Evolutionary conservation across 35 echinoderm and acorn worm species (phyloP).

Genomic region (Nesometra sesokonis): DNA sequence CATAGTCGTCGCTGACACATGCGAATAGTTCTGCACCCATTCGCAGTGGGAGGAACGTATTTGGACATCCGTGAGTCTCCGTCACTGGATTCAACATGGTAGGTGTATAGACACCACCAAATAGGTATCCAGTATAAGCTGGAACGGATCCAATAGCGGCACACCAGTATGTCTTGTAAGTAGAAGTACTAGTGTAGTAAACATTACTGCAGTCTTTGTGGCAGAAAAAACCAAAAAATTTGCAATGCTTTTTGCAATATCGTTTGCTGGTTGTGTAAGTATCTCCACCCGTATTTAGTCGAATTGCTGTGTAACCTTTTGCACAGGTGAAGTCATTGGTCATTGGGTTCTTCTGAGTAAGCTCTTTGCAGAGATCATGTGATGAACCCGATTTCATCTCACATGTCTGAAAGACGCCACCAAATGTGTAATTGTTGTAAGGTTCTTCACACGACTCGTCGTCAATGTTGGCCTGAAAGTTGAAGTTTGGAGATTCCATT

Average conservation of each 20-base stretch:
- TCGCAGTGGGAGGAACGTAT: not conserved
- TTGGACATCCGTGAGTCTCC: not conserved
- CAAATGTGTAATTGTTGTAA: conserved; percentile 18
- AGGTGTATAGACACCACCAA: conserved; percentile 12
- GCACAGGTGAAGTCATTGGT: conserved; percentile 11
- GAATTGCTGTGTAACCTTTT: not conserved
- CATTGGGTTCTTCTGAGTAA: conserved; percentile 8
- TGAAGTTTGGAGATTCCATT: conserved; percentile 10
- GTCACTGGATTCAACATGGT: conserved; percentile 18
- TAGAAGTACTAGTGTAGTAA: not conserved
- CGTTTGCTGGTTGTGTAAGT: not conserved
- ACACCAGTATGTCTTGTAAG: conserved; percentile 17
- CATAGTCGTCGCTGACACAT: conserved; percentile 29
- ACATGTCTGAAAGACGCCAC: conserved; percentile 28
- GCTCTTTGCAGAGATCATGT: not conserved
- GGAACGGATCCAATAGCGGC: not conserved
- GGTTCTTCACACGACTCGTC: conserved; percentile 9
- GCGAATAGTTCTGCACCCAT: conserved; percentile 4
- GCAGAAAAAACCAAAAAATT: not conserved
- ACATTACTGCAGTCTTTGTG: not conserved
- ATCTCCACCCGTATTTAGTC: not conserved
- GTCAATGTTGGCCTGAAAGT: conserved; percentile 11
- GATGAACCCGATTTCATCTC: not conserved
- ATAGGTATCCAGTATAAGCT: conserved; percentile 12
- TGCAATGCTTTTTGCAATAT: not conserved